Evolutionary conservation across 1,140 invertebrate genomes (phyloP), one percentile per base, ranked within the genome.

Genomic region (Zaprionus vittiger): DNA sequence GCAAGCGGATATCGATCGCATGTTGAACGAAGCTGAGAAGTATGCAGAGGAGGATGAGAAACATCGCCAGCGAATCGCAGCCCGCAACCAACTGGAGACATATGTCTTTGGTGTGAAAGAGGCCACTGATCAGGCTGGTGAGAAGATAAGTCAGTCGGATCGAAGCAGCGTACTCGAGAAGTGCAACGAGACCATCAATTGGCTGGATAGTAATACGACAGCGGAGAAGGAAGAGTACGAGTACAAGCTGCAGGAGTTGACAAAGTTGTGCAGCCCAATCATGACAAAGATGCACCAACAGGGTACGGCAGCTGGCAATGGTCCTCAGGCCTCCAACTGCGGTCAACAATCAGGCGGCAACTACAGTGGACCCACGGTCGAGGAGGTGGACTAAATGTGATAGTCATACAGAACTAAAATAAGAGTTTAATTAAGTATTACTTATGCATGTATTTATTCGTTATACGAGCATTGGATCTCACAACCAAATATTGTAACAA

Each of bases 1-100:
- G 9, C 96, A 97, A 85, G 95, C 96, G 37, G 96, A 97, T 72
- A 97, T 97, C 81, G 96, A 97, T 59, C 79, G 81, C 54, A 83
- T 83, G 81, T 72, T 83, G 28, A 74, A 49, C 57, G 81, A 83
- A 54, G 81, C 81, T 2, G 81, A 83, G 57, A 54, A 67, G 49
- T 83, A 81, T 49, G 78, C 79, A 11, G 93, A 94, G 37, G 94
- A 95, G 69, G 95, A 96, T 66, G 96, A 97, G 87, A 34, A 94
- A 68, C 96, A 96, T 81, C 94, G 94, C 56, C 95, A 96, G 20
- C 94, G 94, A 20, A 94, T 97, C n/a, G 14, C 91, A 0, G 93
- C 94, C 0, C 93, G 94, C 57, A 95, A 95, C 72, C 77, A 93
- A 34, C 92, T 97, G 14, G 96, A 97, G 83, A 94, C 94, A 28